These are phyloP conservation scores for Aplocera efformata DNA, from an alignment of 2,888 invertebrate species.

Conservation along the genomic window DNA sequence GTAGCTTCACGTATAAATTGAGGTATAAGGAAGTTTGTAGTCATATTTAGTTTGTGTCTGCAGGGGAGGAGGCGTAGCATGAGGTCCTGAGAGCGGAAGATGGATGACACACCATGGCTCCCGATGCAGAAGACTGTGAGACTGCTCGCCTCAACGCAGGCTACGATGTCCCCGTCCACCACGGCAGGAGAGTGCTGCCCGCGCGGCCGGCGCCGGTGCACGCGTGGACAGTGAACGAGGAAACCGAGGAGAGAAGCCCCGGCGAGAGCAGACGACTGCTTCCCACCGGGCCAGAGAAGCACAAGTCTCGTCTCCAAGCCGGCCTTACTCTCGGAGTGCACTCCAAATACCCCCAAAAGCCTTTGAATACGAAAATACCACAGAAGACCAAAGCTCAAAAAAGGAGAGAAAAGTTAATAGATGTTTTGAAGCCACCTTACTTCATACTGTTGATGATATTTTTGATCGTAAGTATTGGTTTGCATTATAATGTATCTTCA, in stretches of 20 bases:
- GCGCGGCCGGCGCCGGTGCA: constrained; percentile 41
- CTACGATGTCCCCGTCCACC: constrained; percentile 37
- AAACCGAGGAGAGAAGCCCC: constrained; percentile 41
- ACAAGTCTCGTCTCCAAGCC: constrained; percentile 49
- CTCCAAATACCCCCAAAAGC: constrained; percentile 36
- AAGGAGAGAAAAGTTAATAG: constrained; percentile 53
- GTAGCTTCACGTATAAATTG: constrained; percentile 17
- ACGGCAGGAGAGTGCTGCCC: constrained; percentile 48
- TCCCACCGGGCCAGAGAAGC: constrained; percentile 31
- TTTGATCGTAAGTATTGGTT: constrained; percentile 54
- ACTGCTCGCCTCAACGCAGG: constrained; percentile 43
- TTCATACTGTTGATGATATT: constrained; percentile 64
- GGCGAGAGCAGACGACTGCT: constrained; percentile 57
- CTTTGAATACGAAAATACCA: constrained; percentile 24
- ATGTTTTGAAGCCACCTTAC: constrained; percentile 60
- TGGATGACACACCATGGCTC: constrained; percentile 43
- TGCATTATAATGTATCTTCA: not conserved
- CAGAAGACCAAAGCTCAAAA: constrained; percentile 55
- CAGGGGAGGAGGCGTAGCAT: constrained; percentile 22
- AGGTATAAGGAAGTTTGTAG: not conserved
- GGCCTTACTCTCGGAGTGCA: constrained; percentile 56
- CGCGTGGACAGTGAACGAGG: constrained; percentile 62
- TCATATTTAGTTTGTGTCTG: constrained; percentile 6
- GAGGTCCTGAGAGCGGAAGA: constrained; percentile 20
- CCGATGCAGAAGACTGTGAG: constrained; percentile 53